Base-by-base conservation (phyloP, 2,113 vertebrate species). In the Ammodytes marinus region DNA sequence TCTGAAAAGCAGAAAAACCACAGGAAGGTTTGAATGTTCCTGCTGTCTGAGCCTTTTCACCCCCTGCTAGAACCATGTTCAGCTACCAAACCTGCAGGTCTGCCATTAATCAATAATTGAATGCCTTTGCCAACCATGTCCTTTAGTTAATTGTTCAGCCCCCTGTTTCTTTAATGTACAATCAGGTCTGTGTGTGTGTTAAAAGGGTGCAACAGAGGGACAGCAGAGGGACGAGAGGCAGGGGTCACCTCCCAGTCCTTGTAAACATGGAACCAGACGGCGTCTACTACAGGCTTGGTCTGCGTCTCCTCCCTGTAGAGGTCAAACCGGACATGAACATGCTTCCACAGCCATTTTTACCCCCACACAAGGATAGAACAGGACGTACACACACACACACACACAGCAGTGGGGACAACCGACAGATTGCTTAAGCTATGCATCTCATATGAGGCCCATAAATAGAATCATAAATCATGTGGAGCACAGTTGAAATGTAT, bases 51-150 rank as follows among this genome's bases (percentile, higher is more conserved):
- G 40, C 57, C 58, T 64, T 83, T 72, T 47, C 45, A 49, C 66
- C 55, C 52, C n/a, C 58, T n/a, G 47, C 13, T 46, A 27, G 27
- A 27, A 47, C 45, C 43, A 66, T 27, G 27, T 80, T 68, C 39
- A 6, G 54, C 49, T 11, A 39, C 50, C 60, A 50, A 69, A 66
- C 40, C 17, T 61, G 54, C 53, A 68, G 52, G 39, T 76, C 65
- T 66, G 58, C 61, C 39, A 12, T 63, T 46, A 47, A 83, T 89
- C 77, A 83, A 92, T 88, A 60, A 88, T 88, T 77, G 69, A 90
- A 89, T 60, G 54, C 65, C 66, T 53, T 27, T 15, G 55, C 57
- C 55, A 84, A 59, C 67, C 63, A 8, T 45, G 72, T 60, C 82
- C 82, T 88, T 74, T 40, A 70, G 82, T 65, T 72, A 58, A 58